A percentile compares a stretch with the other conserved stretches of the same genome.
These are phyloP conservation scores for Oryzaephilus surinamensis DNA, from an alignment of 1,140 invertebrate genomes.

Conservation along the genomic window DNA sequence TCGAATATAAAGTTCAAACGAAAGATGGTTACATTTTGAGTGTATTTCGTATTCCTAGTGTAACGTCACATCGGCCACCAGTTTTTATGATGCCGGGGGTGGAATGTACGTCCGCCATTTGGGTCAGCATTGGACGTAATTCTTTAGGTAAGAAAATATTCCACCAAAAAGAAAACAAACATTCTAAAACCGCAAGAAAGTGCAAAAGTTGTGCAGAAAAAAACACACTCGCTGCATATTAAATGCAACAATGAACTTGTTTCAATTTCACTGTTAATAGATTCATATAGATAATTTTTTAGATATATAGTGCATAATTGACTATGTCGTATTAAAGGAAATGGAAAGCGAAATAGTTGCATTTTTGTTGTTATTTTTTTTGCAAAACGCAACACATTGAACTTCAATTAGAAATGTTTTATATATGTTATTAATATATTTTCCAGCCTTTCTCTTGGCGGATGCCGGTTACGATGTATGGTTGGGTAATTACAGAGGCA, in stretches of 20 bases:
- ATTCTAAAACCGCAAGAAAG: neutral
- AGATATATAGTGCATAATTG: no score
- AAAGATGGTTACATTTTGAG: conserved; percentile 45
- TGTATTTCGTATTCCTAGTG: conserved; percentile 42
- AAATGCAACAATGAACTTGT: no score
- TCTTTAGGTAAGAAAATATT: conserved; percentile 25
- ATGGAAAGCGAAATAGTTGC: no score
- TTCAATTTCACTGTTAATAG: no score
- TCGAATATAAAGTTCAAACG: conserved; percentile 41
- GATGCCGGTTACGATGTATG: conserved; percentile 59
- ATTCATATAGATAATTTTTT: no score
- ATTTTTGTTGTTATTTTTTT: no score
- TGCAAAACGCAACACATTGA: no score
- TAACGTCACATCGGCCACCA: conserved; percentile 24
- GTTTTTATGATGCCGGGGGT: conserved; percentile 58
- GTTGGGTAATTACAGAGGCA: conserved; percentile 59
- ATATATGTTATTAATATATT: conserved; percentile 3
- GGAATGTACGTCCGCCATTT: conserved; percentile 46
- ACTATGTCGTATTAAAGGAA: no score
- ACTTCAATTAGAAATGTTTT: no score
- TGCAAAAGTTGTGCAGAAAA: no score
- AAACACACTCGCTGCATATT: no score
- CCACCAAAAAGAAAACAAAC: neutral
- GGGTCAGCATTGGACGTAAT: conserved; percentile 40
- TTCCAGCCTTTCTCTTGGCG: conserved; percentile 33